Conservation (phyloP, 2,888 invertebrate genomes). For the Cloeon dipterum region DNA sequence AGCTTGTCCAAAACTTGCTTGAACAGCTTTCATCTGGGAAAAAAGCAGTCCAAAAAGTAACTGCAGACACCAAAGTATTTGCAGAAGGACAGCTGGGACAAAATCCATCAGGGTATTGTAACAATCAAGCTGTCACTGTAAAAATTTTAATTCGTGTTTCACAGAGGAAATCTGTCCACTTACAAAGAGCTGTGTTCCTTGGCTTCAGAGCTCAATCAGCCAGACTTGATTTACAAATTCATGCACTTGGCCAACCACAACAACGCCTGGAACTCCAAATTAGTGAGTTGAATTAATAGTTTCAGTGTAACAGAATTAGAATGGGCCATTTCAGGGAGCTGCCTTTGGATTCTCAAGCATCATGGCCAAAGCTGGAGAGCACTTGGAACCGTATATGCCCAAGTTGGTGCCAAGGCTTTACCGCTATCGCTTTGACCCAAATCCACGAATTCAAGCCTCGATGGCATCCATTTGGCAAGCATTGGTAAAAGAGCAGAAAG, state of each 20-base stretch:
- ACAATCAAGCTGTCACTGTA: no score
- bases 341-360: constrained; percentile 82
- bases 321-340: constrained; percentile 34
- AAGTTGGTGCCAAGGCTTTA: constrained; percentile 57
- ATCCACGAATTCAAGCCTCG: constrained; percentile 72
- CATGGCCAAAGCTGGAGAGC: constrained; percentile 59
- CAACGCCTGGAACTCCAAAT: constrained; percentile 83
- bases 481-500: constrained; percentile 62
- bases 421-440: constrained; percentile 79
- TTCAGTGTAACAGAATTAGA: not conserved
- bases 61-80: constrained; percentile 64
- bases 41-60: constrained; percentile 46
- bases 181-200: constrained; percentile 86
- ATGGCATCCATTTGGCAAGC: constrained; percentile 90
- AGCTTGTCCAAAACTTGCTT: constrained; percentile 52
- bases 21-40: constrained; percentile 65
- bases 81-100: constrained; percentile 71
- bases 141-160: constrained; percentile 5
- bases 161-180: constrained; percentile 35
- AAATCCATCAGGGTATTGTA: constrained; percentile 55
- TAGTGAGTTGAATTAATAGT: constrained; percentile 23
- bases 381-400: constrained; percentile 26
- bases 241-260: constrained; percentile 91
- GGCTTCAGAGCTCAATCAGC: constrained; percentile 84
- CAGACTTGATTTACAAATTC: constrained; percentile 85